Evolutionary conservation across 2,113 vertebrate species (phyloP).

Genomic region (Rhinolophus ferrumequinum): DNA sequence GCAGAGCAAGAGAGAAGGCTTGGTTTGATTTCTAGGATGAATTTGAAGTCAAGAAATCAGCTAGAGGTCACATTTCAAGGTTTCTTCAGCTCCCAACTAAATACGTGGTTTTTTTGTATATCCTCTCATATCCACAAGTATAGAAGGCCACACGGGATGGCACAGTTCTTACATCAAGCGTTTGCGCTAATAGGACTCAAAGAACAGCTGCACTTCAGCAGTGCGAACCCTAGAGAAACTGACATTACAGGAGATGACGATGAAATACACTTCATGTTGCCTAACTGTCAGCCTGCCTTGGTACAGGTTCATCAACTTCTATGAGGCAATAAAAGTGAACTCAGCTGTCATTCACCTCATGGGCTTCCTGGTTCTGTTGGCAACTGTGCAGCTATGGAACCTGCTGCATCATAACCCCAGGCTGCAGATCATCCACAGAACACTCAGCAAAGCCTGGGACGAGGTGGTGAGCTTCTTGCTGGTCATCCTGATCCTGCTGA

Average conservation of each 20-base stretch:
- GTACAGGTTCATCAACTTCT: slow-evolving; percentile 77
- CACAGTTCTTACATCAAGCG: background rate
- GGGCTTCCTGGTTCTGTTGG: slow-evolving; percentile 74
- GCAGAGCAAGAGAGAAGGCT: background rate
- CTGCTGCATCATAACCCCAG: slow-evolving; percentile 63
- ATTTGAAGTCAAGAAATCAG: background rate
- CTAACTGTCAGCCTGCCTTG: background rate
- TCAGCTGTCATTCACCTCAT: slow-evolving; percentile 47
- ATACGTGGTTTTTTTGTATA: background rate
- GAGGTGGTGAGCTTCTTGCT: slow-evolving; percentile 75
- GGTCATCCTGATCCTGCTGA: slow-evolving; percentile 68
- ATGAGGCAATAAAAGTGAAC: slow-evolving; percentile 34
- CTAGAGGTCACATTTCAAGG: background rate
- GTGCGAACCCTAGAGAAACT: background rate
- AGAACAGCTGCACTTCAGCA: background rate
- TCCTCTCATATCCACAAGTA: background rate
- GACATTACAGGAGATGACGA: too few relatives aligned
- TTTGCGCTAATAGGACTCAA: background rate
- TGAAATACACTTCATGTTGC: fast-evolving
- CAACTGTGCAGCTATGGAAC: slow-evolving; percentile 72
- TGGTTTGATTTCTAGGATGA: background rate
- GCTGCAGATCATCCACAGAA: slow-evolving; percentile 61
- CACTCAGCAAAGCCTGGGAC: slow-evolving; percentile 74
- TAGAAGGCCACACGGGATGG: background rate
- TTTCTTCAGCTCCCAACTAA: background rate